Evolutionary conservation across 2,797 vertebrate genomes (phyloP).

Genomic region (Gallirallus australis): DNA sequence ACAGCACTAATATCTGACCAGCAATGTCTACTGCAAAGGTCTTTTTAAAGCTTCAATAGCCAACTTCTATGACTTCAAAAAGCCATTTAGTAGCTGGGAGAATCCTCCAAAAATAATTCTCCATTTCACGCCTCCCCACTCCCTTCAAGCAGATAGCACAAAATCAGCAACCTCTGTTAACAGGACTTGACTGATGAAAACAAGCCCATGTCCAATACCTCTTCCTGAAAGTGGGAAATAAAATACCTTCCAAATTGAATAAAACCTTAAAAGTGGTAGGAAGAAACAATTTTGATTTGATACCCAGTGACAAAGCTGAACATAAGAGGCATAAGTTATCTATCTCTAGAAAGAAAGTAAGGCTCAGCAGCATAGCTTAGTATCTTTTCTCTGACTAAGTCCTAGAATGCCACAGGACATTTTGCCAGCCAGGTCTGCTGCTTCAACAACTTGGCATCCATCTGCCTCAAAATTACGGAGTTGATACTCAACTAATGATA

Average conservation of each 20-base stretch:
- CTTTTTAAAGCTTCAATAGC: not conserved
- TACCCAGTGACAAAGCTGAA: not conserved
- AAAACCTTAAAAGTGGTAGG: not conserved
- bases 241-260: not conserved
- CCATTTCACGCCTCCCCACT: not conserved
- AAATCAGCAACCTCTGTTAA: not conserved
- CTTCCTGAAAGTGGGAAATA: not conserved
- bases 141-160: not conserved
- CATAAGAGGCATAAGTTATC: not conserved
- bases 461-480: not conserved
- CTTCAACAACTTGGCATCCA: constrained; percentile 6
- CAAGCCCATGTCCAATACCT: not conserved
- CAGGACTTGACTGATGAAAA: not conserved
- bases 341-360: not conserved
- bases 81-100: not conserved
- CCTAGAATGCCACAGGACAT: not conserved
- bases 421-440: not conserved
- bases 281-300: not conserved
- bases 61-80: not conserved
- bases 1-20: not conserved
- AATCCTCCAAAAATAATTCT: not conserved
- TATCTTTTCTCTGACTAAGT: not conserved
- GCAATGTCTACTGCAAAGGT: not conserved
- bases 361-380: not conserved
- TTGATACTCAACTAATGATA: not conserved